Evolutionary conservation across 2,113 vertebrate species (phyloP).

Genomic region (Picathartes gymnocephalus): DNA sequence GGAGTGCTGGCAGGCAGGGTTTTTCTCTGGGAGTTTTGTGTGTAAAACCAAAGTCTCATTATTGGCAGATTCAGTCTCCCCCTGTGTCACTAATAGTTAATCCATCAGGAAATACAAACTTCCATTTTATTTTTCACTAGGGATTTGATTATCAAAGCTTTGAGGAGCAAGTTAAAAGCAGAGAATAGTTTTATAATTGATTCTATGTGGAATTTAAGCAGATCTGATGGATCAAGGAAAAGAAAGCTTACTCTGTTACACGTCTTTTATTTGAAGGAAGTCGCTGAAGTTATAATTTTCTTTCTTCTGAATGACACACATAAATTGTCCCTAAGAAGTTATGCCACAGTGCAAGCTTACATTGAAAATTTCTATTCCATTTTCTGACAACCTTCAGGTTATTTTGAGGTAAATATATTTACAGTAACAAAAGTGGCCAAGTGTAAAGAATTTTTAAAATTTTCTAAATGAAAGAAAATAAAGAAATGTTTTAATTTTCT

Average conservation of each 20-base stretch:
- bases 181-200: not conserved
- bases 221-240: not conserved
- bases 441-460: not conserved
- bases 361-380: not conserved
- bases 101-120: not conserved
- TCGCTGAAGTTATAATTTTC: not conserved
- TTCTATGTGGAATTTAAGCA: not conserved
- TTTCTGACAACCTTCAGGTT: not conserved
- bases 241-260: not conserved
- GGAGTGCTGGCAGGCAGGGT: accelerated
- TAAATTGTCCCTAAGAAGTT: not conserved
- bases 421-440: not conserved
- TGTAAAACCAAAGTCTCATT: not conserved
- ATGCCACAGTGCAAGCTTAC: not conserved
- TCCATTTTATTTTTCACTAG: not conserved
- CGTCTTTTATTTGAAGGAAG: not conserved
- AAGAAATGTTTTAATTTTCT: not conserved
- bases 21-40: not conserved
- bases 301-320: not conserved
- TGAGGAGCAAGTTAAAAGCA: not conserved
- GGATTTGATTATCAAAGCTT: not conserved
- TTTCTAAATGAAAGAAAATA: not conserved
- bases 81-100: not conserved
- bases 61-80: not conserved
- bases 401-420: not conserved